Conservation (phyloP, 2,888 invertebrate genomes). For the Parnassius mnemosyne region DNA sequence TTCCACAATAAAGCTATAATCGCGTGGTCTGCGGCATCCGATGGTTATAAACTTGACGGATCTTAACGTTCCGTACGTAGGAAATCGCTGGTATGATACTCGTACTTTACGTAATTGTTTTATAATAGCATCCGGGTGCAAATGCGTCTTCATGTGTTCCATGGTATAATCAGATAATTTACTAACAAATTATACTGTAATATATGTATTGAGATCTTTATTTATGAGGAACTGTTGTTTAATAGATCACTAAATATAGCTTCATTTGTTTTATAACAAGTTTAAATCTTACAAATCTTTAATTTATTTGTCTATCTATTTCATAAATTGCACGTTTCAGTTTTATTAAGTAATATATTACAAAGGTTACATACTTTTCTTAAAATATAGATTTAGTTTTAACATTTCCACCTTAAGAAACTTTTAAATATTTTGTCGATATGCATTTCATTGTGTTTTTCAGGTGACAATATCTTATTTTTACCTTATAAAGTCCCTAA, state of each 20-base stretch:
- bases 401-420: too few species aligned
- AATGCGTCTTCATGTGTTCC: conserved; percentile 11
- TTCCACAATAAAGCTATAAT: conserved; percentile 2
- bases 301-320: too few species aligned
- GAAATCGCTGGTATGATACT: conserved; percentile 14
- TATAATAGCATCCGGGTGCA: conserved; percentile 22
- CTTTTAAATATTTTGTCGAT: too few species aligned
- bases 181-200: conserved; percentile 22
- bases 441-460: too few species aligned
- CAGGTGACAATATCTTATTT: too few species aligned
- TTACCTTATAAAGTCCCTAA: too few species aligned
- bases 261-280: not conserved
- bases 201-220: conserved; percentile 15
- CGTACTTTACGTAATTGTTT: conserved; percentile 20
- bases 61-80: conserved; percentile 16
- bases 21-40: conserved; percentile 2
- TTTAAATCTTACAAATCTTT: not conserved
- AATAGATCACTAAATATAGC: conserved; percentile 1
- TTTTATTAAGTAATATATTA: too few species aligned
- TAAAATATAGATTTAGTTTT: too few species aligned
- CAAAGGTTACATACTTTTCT: too few species aligned
- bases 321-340: too few species aligned
- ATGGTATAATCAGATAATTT: conserved; percentile 19
- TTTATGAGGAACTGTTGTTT: conserved; percentile 3
- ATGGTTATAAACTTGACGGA: conserved; percentile 8